These are phyloP conservation scores for Philotrypesis tridentata DNA, from an alignment of 1,140 invertebrate genomes.

Conservation along the genomic window DNA sequence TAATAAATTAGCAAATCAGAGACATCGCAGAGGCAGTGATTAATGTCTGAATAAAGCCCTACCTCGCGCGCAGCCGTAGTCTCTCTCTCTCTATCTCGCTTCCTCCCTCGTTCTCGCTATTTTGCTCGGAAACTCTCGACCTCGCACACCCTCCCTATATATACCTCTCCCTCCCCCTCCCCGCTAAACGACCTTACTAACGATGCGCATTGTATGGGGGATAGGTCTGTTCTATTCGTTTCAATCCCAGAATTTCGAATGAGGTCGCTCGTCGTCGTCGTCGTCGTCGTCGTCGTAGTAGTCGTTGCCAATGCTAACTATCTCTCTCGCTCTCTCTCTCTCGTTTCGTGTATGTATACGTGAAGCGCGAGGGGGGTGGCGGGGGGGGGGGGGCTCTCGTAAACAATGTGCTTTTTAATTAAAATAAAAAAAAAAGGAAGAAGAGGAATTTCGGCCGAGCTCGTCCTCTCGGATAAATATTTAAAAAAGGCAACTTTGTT, in stretches of 20 bases:
- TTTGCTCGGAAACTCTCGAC: conserved; percentile 36
- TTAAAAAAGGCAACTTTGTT: neutral
- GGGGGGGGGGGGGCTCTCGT: conserved; percentile 12
- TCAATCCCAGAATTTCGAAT: conserved; percentile 47
- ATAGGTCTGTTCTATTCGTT: conserved; percentile 44
- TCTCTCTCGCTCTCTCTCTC: neutral
- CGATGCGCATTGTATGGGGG: conserved; percentile 47
- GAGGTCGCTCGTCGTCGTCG: conserved; percentile 28
- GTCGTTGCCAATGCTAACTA: conserved; percentile 5
- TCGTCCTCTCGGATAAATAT: neutral
- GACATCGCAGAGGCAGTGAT: conserved; percentile 50
- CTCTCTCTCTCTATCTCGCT: neutral
- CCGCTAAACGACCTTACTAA: conserved; percentile 50
- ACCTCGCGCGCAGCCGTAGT: conserved; percentile 2
- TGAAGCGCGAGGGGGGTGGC: conserved; percentile 21
- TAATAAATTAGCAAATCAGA: conserved; percentile 59
- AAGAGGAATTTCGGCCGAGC: neutral
- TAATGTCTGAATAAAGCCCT: conserved; percentile 53
- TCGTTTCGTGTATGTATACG: neutral
- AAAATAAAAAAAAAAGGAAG: no score
- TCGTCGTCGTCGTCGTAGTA: neutral
- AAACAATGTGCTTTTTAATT: conserved; percentile 43
- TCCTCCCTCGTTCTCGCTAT: conserved; percentile 29
- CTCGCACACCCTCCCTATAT: conserved; percentile 4
- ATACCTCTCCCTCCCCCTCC: no score